Evolutionary conservation across 2,888 invertebrate genomes (phyloP), one percentile per base, ranked within the genome.

Genomic region (Adelognathus sp.): DNA sequence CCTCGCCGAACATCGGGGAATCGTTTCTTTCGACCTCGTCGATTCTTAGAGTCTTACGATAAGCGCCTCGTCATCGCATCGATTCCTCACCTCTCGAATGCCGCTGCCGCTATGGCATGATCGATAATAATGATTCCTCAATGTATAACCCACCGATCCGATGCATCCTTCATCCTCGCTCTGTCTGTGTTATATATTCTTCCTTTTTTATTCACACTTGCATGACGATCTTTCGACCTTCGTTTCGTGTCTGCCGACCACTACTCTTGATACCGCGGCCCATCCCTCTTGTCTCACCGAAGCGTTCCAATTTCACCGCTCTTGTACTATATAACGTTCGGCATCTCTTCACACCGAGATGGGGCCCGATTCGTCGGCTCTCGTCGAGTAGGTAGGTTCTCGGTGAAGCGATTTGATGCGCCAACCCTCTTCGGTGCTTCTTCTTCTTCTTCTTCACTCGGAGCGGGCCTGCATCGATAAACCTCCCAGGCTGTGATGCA

Each of bases 41-140:
- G n/a, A 3, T 56, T 46, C 9, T 11, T 11, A 4, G 56, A 52
- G 60, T 52, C 2, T 54, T 46, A 39, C 56, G 21, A 74, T 69
- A 78, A 64, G 67, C 67, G 79, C 79, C 46, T 16, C 71, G 79
- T 79, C 79, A 79, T 79, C 63, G 71, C 67, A 56, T 75, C 75
- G 71, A 79, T 79, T 67, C 71, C 71, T 79, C 79, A 61, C 54
- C n/a, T n/a, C n/a, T 56, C 74, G 27, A 33, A 44, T 36, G 21
- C 39, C 52, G 54, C 63, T 56, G 78, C 64, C 70, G 33, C 61
- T 60, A 24, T 9, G 39, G 41, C 18, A 67, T 21, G 61, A 67
- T 66, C 78, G 73, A 79, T 72, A 72, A 67, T 76, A 75, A 79
- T 63, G 75, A 71, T 75, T 67, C n/a, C 61, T 67, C 44, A 71